Percentiles rank a stretch among this genome's conserved stretches.
These are phyloP conservation scores for Cerastoderma edule DNA, from an alignment of 2,888 invertebrate species.

Conservation along the genomic window DNA sequence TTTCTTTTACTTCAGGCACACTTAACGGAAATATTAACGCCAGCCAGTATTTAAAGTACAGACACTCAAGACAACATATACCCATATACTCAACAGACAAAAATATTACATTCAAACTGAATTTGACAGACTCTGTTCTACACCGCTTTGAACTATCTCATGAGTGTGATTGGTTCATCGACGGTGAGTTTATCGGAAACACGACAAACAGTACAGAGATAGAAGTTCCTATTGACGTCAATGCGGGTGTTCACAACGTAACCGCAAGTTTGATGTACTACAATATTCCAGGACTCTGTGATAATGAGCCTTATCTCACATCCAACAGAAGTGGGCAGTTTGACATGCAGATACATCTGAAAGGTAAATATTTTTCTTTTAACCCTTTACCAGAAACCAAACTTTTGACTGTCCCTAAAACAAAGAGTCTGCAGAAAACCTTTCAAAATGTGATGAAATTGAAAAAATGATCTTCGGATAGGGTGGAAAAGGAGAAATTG, in stretches of 20 bases:
- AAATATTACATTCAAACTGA: slow-evolving; percentile 18
- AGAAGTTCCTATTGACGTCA: background rate
- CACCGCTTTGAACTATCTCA: slow-evolving; percentile 21
- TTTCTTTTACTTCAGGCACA: slow-evolving; percentile 30
- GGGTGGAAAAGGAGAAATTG: no score
- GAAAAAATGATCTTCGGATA: no score
- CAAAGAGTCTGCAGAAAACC: no score
- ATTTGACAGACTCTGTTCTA: slow-evolving; percentile 32
- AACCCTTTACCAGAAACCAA: no score
- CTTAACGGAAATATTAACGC: slow-evolving; percentile 40
- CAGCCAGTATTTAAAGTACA: slow-evolving; percentile 27
- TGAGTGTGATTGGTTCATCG: slow-evolving; percentile 32
- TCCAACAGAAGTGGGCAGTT: slow-evolving; percentile 11
- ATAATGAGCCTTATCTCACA: slow-evolving; percentile 4
- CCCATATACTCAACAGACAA: slow-evolving; percentile 14
- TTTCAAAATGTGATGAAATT: no score
- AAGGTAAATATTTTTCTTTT: slow-evolving; percentile 23
- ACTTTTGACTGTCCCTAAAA: no score
- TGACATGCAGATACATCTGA: background rate
- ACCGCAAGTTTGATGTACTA: slow-evolving; percentile 10
- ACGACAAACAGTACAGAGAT: slow-evolving; percentile 10
- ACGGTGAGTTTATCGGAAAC: slow-evolving; percentile 16
- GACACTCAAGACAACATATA: background rate
- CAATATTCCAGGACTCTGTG: slow-evolving; percentile 13
- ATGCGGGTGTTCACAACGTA: slow-evolving; percentile 5